Evolutionary conservation across 2,888 invertebrate species (phyloP), one percentile per base, ranked within the genome.

Genomic region (Macrosoma leucophasiata): DNA sequence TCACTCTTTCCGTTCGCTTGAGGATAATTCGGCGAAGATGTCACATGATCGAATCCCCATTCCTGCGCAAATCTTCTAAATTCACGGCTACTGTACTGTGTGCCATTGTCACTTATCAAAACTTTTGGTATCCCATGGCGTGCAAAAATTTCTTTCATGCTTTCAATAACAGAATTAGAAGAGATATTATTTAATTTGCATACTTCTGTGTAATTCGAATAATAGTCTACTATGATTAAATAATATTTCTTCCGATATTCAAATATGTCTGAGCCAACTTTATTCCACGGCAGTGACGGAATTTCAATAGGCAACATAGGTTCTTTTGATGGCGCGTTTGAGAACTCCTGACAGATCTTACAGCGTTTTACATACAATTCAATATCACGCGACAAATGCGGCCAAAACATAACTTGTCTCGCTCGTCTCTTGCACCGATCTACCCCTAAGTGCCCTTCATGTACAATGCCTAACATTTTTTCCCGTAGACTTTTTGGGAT

Each of bases 1-100:
- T 53, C 48, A 5, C 36, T 40, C 6, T 39, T 36, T 0, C 51
- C 49, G 9, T 50, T 52, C 0, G 48, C 42, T 13, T 48, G 43
- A 1, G 46, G 29, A 27, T 48, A 48, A 4, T 36, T 11, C 0
- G 48, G 45, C 0, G 46, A 48, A 0, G 48, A 46, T 1, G 45
- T 50, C 0, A 43, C 17, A 12, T 48, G 47, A 1, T 11, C 13
- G 14, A 51, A 36, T 8, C 33, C 39, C 54, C 50, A 54, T 1
- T 41, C 17, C 0, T 17, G 8, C 1, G 30, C 10, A 31, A 52
- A 51, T 2, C 12, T 13, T 26, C 28, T 25, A 27, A 52, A 46
- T 2, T 36, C 22, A 4, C 12, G 10, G 1, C 33, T 29, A 20
- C 6, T 9, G 18, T 21, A 36, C 25, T 36, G 29, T n/a, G n/a